Conservation (phyloP, 2,888 invertebrate genomes). For the Synanthedon tipuliformis region DNA sequence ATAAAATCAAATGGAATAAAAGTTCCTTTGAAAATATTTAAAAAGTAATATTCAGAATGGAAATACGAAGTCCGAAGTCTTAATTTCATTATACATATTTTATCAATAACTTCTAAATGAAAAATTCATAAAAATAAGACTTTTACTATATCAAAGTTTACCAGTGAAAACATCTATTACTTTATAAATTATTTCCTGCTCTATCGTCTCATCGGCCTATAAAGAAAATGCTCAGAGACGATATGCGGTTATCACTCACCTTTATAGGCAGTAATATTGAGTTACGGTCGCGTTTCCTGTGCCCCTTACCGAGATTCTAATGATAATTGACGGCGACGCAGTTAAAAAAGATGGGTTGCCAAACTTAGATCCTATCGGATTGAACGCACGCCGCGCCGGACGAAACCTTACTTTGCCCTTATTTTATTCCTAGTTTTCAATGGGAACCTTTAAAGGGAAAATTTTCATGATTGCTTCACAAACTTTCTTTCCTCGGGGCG, state of each 20-base stretch:
- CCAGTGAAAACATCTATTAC: constrained; percentile 3
- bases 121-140: not conserved
- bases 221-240: constrained; percentile 26
- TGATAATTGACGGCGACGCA: constrained; percentile 56
- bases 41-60: no score
- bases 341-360: constrained; percentile 54
- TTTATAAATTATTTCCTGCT: constrained; percentile 35
- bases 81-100: no score
- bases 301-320: constrained; percentile 42
- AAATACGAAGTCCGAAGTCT: no score
- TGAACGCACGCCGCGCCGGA: constrained; percentile 14
- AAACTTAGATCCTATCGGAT: constrained; percentile 44
- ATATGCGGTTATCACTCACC: constrained; percentile 56
- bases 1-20: no score
- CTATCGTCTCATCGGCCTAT: constrained; percentile 30
- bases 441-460: constrained; percentile 17
- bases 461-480: constrained; percentile 27
- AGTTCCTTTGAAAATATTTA: no score
- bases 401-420: constrained; percentile 13
- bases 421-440: constrained; percentile 24
- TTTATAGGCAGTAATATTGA: constrained; percentile 65
- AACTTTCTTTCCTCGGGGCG: not conserved
- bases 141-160: not conserved
- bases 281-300: constrained; percentile 39
- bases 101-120: no score